A percentile compares a stretch with the other conserved stretches of the same genome.
phyloP scores from a whole-genome alignment of 2,888 invertebrate genomes.

The Falcaria lacertinaria region DNA sequence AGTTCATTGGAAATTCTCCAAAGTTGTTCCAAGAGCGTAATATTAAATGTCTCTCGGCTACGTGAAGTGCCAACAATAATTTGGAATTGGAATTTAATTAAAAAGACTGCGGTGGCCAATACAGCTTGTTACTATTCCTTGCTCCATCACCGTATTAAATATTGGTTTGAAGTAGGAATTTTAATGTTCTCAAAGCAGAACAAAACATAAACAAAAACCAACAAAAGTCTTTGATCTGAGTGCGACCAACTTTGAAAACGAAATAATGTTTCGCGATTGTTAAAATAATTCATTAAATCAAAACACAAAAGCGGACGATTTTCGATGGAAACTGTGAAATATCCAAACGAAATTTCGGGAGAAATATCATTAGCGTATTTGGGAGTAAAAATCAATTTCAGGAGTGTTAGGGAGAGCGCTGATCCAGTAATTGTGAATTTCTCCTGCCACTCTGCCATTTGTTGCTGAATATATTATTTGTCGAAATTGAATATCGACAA shows the following conservation, averaged over 20 bases:
- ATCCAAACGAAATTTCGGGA: constrained; percentile 4
- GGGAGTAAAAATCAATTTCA: constrained; percentile 17
- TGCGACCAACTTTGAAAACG: constrained; percentile 10
- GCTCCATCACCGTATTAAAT: background rate
- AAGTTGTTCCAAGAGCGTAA: background rate
- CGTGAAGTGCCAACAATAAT: background rate
- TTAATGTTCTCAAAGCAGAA: background rate
- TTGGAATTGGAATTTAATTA: constrained; percentile 1
- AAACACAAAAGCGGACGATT: constrained; percentile 6
- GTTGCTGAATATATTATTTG: background rate
- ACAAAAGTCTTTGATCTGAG: constrained; percentile 17
- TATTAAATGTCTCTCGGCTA: background rate
- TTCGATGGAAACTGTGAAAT: constrained; percentile 7
- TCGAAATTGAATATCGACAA: background rate
- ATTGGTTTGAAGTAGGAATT: constrained; percentile 2
- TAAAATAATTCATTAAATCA: constrained; percentile 6
- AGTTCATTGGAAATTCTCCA: background rate
- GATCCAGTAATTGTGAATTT: constrained; percentile 15
- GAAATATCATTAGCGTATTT: constrained; percentile 11
- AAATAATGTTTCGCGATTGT: constrained; percentile 11
- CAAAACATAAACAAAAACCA: constrained; percentile 11
- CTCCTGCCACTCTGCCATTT: constrained; percentile 11
- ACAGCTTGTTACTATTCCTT: background rate
- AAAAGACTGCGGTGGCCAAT: background rate
- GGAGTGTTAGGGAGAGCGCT: constrained; percentile 11